These are phyloP conservation scores for Pedetes capensis DNA, from an alignment of 2,113 vertebrate species.

Conservation along the genomic window DNA sequence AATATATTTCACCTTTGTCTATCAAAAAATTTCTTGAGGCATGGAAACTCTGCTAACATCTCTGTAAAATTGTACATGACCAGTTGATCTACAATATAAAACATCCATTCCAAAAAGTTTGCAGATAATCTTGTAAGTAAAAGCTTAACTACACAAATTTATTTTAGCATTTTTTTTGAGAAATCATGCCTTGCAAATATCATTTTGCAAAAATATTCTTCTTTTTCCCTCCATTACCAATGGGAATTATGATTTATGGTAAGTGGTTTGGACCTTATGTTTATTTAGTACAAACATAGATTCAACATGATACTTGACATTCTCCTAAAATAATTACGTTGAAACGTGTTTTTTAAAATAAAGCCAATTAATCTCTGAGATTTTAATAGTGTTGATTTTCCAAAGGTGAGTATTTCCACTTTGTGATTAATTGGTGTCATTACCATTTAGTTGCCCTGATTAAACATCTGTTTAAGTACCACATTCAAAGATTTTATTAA, in stretches of 20 bases:
- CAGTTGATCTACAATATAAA: background rate
- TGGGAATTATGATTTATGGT: constrained; percentile 16
- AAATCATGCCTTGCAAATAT: background rate
- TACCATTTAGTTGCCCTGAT: constrained; percentile 75
- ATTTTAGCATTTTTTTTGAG: background rate
- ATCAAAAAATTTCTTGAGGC: background rate
- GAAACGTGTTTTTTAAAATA: constrained; percentile 55
- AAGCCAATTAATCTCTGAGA: constrained; percentile 79
- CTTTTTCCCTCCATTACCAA: background rate
- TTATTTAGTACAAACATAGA: constrained; percentile 19
- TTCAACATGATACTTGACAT: constrained; percentile 74
- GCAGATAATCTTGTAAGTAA: background rate
- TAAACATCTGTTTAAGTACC: constrained; percentile 77
- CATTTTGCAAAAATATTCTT: rapidly evolving
- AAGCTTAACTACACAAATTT: background rate
- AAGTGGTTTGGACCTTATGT: background rate
- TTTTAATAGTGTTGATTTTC: constrained; percentile 72
- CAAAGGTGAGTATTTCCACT: constrained; percentile 77
- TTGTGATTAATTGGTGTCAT: constrained; percentile 83
- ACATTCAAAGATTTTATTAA: constrained; percentile 56
- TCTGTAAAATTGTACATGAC: background rate
- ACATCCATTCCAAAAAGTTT: background rate
- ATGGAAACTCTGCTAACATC: background rate
- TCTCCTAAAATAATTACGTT: constrained; percentile 77
- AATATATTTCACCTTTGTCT: background rate